Conservation (phyloP, 2,797 vertebrate genomes). For the Hylomyscus alleni region DNA sequence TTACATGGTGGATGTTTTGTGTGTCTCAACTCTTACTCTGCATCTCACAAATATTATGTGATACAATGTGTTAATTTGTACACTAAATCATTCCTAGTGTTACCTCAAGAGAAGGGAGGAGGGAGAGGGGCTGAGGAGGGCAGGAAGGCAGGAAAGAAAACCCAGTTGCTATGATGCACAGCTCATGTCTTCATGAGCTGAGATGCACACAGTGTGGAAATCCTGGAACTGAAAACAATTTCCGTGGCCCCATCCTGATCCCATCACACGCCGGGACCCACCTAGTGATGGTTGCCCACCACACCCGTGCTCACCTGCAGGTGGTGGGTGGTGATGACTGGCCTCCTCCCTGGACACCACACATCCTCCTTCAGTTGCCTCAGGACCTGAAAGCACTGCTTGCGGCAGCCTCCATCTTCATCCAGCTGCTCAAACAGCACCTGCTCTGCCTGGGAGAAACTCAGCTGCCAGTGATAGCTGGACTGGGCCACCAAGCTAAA, state of each 20-base stretch:
- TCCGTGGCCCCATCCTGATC: rapidly evolving
- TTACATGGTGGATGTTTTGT: neutral
- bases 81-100: neutral
- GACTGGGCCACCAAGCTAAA: slow-evolving; percentile 92
- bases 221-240: no score
- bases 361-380: slow-evolving; percentile 92
- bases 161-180: rapidly evolving
- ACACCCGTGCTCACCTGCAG: slow-evolving; percentile 88
- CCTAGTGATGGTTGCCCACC: neutral
- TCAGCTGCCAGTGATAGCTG: slow-evolving; percentile 93
- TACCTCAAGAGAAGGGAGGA: no score
- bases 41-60: neutral
- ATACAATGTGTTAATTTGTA: neutral
- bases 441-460: slow-evolving; percentile 91
- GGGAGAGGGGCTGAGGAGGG: neutral
- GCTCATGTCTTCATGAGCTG: rapidly evolving
- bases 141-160: no score
- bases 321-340: slow-evolving; percentile 92
- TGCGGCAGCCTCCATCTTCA: slow-evolving; percentile 92
- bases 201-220: rapidly evolving
- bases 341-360: slow-evolving; percentile 92
- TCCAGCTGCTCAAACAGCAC: slow-evolving; percentile 91
- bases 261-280: neutral
- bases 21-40: neutral
- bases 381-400: slow-evolving; percentile 90